A percentile compares a stretch with the other conserved stretches of the same genome.
Conservation (phyloP, 2,888 invertebrate species). For the Sphecodes monilicornis region DNA sequence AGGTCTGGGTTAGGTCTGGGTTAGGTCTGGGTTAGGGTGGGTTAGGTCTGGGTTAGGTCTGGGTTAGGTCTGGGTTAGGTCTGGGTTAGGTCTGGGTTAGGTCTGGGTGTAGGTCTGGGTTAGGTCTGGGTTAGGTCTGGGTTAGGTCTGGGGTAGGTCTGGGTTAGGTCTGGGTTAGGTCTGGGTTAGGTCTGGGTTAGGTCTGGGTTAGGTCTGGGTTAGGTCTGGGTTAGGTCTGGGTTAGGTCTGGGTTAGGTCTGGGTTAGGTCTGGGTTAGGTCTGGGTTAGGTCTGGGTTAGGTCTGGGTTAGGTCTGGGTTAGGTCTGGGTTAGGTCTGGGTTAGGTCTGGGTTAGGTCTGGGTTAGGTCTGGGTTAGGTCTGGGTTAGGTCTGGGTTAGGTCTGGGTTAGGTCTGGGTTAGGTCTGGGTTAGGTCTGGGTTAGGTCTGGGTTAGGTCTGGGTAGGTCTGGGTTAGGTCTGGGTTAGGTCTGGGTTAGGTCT, state of each 20-base stretch:
- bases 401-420: too few relatives aligned
- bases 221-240: not conserved
- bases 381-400: too few relatives aligned
- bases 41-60: not conserved
- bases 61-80: not conserved
- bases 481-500: too few relatives aligned
- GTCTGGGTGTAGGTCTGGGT: not conserved
- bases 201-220: not conserved
- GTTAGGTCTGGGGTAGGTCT: not conserved
- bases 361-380: too few relatives aligned
- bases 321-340: too few relatives aligned
- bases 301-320: too few relatives aligned
- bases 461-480: too few relatives aligned
- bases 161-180: not conserved
- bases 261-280: too few relatives aligned
- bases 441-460: too few relatives aligned
- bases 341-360: too few relatives aligned
- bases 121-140: not conserved
- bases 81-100: not conserved
- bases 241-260: slow-evolving; percentile 7
- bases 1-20: slow-evolving; percentile 14
- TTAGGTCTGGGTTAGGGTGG: slow-evolving; percentile 8
- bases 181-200: not conserved
- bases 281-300: too few relatives aligned
- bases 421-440: too few relatives aligned